Evolutionary conservation across 2,113 vertebrate genomes (phyloP).

Genomic region (Pitta sordida): DNA sequence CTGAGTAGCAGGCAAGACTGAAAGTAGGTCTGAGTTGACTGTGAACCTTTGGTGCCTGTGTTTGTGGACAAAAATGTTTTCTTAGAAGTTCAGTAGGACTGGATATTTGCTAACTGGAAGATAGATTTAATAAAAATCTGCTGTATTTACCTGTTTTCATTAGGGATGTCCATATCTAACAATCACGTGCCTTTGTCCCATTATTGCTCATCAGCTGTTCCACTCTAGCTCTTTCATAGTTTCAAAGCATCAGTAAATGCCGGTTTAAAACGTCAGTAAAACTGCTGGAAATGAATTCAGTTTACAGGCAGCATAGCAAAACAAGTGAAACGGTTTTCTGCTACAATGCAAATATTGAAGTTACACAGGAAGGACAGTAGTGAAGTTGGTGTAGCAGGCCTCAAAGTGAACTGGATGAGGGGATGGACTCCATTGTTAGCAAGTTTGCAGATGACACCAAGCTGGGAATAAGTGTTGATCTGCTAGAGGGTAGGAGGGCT

Average conservation of each 20-base stretch:
- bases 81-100: background rate
- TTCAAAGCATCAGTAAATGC: background rate
- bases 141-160: background rate
- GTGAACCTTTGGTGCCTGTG: background rate
- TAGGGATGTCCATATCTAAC: background rate
- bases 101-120: background rate
- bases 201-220: background rate
- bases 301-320: background rate
- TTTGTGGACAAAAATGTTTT: background rate
- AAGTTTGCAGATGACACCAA: too few species aligned
- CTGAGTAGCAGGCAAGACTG: background rate
- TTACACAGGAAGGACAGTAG: background rate
- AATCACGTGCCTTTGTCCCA: fast-evolving
- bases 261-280: background rate
- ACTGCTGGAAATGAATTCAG: background rate
- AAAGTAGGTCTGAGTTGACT: background rate
- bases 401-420: background rate
- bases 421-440: too few species aligned
- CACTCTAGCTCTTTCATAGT: background rate
- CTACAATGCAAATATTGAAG: background rate
- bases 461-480: too few species aligned
- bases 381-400: background rate
- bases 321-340: background rate
- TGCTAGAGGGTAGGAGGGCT: too few species aligned
- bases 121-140: background rate